Evolutionary conservation across 2,113 vertebrate genomes (phyloP), one percentile per base, ranked within the genome.

Genomic region (Gymnorhina tibicen): DNA sequence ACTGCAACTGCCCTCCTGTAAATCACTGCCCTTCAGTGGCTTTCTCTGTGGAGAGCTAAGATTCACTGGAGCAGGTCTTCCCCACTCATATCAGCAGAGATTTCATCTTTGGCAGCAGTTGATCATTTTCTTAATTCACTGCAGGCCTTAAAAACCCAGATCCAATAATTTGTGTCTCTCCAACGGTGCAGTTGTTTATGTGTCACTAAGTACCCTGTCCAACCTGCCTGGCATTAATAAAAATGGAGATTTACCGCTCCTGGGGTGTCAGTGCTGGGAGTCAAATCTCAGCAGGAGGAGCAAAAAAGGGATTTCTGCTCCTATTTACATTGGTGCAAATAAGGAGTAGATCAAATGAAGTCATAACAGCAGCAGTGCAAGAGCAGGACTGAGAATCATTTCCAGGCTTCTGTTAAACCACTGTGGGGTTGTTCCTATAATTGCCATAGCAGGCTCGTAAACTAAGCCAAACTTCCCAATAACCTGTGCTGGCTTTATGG

Each of bases 111-210:
- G 63, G 92, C 59, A 91, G 63, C 66, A 89, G 58, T 13, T 91
- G 91, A 94, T 96, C 20, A 89, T 93, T 97, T 96, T 69, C 82
- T 92, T 93, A 95, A 96, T 94, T 96, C 79, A 85, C 91, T 94
- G 84, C 86, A 93, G 83, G 81, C 58, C 72, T 86, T 96, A 49
- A 95, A 95, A 96, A n/a, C 37, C 37, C 44, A 53, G 46, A 85
- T 58, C 50, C 0, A 12, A 24, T 93, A 59, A 91, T 92, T 92
- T 77, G 79, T 91, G 66, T 58, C 79, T 92, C 78, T 50, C 75
- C 87, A 33, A 27, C 18, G 56, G 80, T 55, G 24, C 84, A 74
- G 88, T 58, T 94, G 84, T 95, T 97, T 96, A 86, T 93, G 88
- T 93, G 81, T 84, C 78, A 62, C 90, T 93, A 91, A 95, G 86